Conservation (phyloP, 2,888 invertebrate species). For the Pseudolycoriella hygida region DNA sequence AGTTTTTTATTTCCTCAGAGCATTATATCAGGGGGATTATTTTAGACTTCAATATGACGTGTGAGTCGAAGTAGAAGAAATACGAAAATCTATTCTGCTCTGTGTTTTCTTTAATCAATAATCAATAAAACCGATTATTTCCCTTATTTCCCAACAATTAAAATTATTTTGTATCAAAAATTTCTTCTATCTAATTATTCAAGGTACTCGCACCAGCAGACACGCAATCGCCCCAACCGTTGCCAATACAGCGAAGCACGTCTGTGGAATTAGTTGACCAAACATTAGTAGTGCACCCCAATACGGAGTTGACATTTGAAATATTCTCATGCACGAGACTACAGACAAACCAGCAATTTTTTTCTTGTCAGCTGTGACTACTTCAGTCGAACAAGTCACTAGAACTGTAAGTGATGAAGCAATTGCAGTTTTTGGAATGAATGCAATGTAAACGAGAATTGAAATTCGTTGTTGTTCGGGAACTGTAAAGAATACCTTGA, state of each 20-base stretch:
- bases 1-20: too few species aligned
- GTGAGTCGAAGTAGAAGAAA: too few species aligned
- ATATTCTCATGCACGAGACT: conserved; percentile 4
- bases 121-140: too few species aligned
- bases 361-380: conserved; percentile 10
- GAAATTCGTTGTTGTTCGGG: conserved; percentile 5
- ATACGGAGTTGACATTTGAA: conserved; percentile 6
- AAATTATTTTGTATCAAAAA: too few species aligned
- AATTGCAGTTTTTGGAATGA: conserved; percentile 13
- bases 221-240: not conserved
- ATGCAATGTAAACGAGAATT: conserved; percentile 11
- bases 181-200: not conserved
- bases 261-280: conserved; percentile 3
- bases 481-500: not conserved
- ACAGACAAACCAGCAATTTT: conserved; percentile 4
- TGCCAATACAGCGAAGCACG: not conserved
- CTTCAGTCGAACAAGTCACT: conserved; percentile 12
- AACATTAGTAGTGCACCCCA: conserved; percentile 4
- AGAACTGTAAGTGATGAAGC: conserved; percentile 11
- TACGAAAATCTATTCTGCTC: too few species aligned
- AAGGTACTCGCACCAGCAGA: not conserved
- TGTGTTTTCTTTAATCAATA: too few species aligned
- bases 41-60: too few species aligned
- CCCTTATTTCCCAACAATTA: too few species aligned
- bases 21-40: too few species aligned